Percentiles rank a stretch among this genome's conserved stretches.
These are phyloP conservation scores for Bovichtus variegatus DNA, from an alignment of 2,797 vertebrate species.

Conservation along the genomic window DNA sequence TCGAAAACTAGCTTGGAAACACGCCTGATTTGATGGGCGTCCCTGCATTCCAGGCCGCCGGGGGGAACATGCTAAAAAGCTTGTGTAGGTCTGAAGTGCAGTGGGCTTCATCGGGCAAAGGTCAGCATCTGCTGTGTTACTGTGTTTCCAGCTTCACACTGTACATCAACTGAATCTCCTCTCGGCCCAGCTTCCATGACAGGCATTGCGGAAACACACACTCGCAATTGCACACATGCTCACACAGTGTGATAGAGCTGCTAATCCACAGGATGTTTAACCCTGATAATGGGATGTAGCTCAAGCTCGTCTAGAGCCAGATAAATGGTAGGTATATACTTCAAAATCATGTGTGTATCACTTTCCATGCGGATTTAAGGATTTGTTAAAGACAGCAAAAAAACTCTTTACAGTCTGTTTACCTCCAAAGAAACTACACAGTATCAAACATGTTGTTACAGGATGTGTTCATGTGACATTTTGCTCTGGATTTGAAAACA, in stretches of 20 bases:
- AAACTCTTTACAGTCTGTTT: constrained; percentile 10
- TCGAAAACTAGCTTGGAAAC: constrained; percentile 19
- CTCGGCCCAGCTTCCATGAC: constrained; percentile 48
- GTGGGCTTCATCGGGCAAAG: constrained; percentile 32
- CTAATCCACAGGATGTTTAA: constrained; percentile 50
- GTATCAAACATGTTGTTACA: no score
- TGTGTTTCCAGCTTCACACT: constrained; percentile 24
- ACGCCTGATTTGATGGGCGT: constrained; percentile 3
- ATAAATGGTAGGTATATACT: constrained; percentile 15
- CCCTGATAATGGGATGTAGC: constrained; percentile 40
- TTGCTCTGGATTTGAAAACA: neutral
- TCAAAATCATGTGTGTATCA: constrained; percentile 26
- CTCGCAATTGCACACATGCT: constrained; percentile 10
- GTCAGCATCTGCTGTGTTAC: constrained; percentile 29
- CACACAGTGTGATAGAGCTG: constrained; percentile 26
- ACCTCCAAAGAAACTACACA: constrained; percentile 14
- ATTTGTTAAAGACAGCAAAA: constrained; percentile 9
- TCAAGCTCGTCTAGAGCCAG: constrained; percentile 14
- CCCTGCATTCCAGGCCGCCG: constrained; percentile 6
- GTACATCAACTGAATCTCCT: constrained; percentile 51
- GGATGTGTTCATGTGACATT: neutral
- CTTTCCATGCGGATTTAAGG: constrained; percentile 13
- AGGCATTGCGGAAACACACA: constrained; percentile 44
- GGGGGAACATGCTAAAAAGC: constrained; percentile 5
- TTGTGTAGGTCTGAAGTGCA: constrained; percentile 24